These are phyloP conservation scores for Lasioglossum pauxillum DNA, from an alignment of 2,888 invertebrate genomes.

Conservation along the genomic window DNA sequence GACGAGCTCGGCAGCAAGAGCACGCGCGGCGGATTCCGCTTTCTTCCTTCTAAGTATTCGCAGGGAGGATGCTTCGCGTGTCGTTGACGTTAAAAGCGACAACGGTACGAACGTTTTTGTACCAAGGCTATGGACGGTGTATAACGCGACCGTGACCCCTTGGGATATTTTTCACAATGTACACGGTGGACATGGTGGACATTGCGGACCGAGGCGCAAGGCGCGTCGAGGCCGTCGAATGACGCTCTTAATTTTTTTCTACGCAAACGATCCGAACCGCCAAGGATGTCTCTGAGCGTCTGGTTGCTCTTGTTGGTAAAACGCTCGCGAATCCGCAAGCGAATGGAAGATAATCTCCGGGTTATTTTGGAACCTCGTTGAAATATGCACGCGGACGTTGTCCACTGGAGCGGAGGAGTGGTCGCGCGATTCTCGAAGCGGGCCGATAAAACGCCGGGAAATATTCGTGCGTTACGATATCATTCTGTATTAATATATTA, in stretches of 20 bases:
- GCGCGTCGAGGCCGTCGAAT: constrained; percentile 45
- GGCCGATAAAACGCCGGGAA: neutral
- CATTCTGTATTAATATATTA: too few species aligned
- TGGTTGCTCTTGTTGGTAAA: constrained; percentile 35
- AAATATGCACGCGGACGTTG: constrained; percentile 8
- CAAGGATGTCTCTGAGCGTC: constrained; percentile 48
- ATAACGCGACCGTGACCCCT: constrained; percentile 49
- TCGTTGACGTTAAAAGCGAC: constrained; percentile 47
- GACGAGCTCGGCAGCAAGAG: constrained; percentile 27
- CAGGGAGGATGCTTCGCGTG: constrained; percentile 40
- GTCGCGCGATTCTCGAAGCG: neutral
- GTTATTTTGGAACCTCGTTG: constrained; percentile 27
- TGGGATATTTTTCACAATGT: constrained; percentile 46
- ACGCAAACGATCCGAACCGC: constrained; percentile 48
- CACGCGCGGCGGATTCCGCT: constrained; percentile 50
- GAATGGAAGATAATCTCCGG: constrained; percentile 31
- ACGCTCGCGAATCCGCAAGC: constrained; percentile 19
- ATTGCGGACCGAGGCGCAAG: neutral
- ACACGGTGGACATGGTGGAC: neutral
- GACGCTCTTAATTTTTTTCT: constrained; percentile 42
- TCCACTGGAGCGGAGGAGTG: neutral
- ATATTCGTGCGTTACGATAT: neutral
- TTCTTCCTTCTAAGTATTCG: constrained; percentile 47
- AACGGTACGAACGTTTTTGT: constrained; percentile 28
- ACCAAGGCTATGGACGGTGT: constrained; percentile 50